Evolutionary conservation across 2,797 vertebrate genomes (phyloP), one percentile per base, ranked within the genome.

Genomic region (Microhierax caerulescens): DNA sequence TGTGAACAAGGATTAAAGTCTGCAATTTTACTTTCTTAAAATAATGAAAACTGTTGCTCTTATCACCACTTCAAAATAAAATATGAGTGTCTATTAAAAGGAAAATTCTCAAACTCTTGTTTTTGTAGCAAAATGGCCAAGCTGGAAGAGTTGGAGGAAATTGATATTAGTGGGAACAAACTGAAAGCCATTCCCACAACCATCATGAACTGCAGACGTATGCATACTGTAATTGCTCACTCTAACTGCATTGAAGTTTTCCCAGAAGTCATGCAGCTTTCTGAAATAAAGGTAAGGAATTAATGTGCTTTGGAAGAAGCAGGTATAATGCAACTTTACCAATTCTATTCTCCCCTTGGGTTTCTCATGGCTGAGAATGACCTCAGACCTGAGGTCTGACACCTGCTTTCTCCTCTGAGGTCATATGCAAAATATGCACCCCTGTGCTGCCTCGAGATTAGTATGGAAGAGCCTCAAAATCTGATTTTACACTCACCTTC

Each of bases 221-320:
- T 99, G 99, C 99, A 99, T 97, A 99, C 99, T 0, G 98, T 99
- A 93, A 98, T 99, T 65, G 99, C 99, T 75, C 99, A 99, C 97
- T 99, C 99, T 96, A 99, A 99, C 93, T 98, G 99, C 96, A 99
- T 99, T 7, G 99, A 99, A 97, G 99, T 99, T 96, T 99, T 99
- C 85, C 99, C 99, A 4, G 99, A 99, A 97, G 99, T 99, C 95
- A 99, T 99, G 99, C 99, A 99, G 97, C 99, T 99, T 69, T 98
- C 99, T 84, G 99, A 99, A 97, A 99, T 99, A 98, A 99, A 99
- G 98, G 99, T 99, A 96, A 97, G 83, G 32, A 77, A 93, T 96
- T 25, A 39, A 61, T 39, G 21, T 70, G 63, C 74, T 85, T 73
- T 77, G 56, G 63, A 76, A 79, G 45, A 82, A 63, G 14, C 22